Evolutionary conservation across 2,113 vertebrate species (phyloP).

Genomic region (Benitochromis conjunctus): DNA sequence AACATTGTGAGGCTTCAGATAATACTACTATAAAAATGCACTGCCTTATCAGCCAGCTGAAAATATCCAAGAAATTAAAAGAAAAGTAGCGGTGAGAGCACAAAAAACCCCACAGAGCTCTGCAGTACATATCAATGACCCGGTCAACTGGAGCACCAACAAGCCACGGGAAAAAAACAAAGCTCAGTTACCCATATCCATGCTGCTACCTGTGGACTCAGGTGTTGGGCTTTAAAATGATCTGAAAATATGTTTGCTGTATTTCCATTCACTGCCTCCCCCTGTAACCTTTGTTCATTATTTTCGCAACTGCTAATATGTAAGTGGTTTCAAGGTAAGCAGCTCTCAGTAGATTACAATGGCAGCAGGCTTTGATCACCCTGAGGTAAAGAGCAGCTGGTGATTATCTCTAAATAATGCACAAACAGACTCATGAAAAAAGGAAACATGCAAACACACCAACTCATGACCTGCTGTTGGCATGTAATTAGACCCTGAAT

Average conservation of each 20-base stretch:
- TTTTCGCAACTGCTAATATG: slow-evolving; percentile 23
- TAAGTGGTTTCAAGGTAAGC: slow-evolving; percentile 25
- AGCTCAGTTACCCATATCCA: background rate
- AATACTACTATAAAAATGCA: background rate
- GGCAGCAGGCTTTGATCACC: background rate
- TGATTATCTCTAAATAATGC: slow-evolving; percentile 23
- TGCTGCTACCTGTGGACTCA: background rate
- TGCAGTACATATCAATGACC: slow-evolving; percentile 1
- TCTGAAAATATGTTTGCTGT: background rate
- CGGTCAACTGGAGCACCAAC: background rate
- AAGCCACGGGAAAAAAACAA: slow-evolving; percentile 5
- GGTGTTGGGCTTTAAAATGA: background rate
- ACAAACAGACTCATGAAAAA: background rate
- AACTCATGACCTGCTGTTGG: background rate
- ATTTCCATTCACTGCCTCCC: background rate
- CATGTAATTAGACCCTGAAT: background rate
- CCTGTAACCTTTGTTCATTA: slow-evolving; percentile 24
- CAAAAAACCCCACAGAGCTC: background rate
- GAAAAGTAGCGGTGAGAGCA: background rate
- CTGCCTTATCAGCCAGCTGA: background rate
- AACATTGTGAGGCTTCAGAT: background rate
- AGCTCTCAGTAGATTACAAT: slow-evolving; percentile 24
- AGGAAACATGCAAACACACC: background rate
- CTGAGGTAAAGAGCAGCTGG: slow-evolving; percentile 15
- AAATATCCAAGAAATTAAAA: background rate